These are phyloP conservation scores for Ispidina lecontei DNA, from an alignment of 2,797 vertebrate genomes.

Conservation along the genomic window DNA sequence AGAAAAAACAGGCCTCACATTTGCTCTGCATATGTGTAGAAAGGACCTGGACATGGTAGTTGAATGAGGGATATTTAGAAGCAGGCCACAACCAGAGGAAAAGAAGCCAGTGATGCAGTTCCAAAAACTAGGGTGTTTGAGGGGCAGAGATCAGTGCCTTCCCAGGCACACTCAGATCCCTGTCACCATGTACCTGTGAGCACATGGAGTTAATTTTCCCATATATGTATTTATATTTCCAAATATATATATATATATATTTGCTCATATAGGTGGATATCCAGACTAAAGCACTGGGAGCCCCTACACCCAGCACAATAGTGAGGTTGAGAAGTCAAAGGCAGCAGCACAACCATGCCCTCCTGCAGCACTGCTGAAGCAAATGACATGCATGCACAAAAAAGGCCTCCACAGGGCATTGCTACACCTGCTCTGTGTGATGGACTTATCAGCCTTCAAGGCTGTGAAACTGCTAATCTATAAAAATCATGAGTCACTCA, in stretches of 20 bases:
- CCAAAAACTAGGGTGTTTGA: background rate
- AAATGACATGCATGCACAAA: background rate
- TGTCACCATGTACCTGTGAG: rapidly evolving
- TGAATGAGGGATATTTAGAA: background rate
- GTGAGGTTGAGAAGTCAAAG: rapidly evolving
- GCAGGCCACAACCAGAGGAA: background rate
- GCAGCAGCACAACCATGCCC: rapidly evolving
- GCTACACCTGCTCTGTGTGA: constrained; percentile 20
- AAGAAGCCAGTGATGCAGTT: background rate
- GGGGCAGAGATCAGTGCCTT: background rate
- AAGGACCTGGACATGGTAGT: background rate
- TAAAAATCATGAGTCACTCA: constrained; percentile 23
- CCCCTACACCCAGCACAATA: background rate
- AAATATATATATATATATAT: no score
- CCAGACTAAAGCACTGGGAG: background rate
- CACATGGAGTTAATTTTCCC: background rate
- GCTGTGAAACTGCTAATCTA: constrained; percentile 10
- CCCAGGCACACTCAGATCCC: background rate
- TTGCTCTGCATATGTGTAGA: constrained; percentile 15
- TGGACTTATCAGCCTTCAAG: constrained; percentile 27
- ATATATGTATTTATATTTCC: no score
- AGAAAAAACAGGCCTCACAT: background rate
- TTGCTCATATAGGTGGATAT: background rate
- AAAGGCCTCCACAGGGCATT: background rate
- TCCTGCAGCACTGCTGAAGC: background rate